These are phyloP conservation scores for Callyntrura sp. DNA, from an alignment of 2,888 invertebrate species.

Conservation along the genomic window DNA sequence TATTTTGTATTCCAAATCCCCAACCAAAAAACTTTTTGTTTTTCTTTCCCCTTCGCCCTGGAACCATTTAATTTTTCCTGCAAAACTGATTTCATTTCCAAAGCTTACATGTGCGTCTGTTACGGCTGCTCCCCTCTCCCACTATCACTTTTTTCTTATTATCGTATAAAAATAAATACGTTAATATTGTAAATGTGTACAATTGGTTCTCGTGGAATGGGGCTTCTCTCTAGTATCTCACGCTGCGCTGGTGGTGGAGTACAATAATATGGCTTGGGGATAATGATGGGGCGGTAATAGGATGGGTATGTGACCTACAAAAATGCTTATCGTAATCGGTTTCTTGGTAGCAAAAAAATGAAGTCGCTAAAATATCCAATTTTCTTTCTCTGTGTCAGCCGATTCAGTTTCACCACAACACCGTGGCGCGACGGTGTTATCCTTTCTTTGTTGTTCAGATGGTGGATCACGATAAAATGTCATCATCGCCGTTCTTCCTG, in stretches of 20 bases:
- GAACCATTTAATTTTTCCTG: slow-evolving; percentile 52
- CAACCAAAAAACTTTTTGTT: too few species aligned
- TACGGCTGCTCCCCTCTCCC: too few species aligned
- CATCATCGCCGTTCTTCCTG: not conserved
- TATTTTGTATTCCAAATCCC: not conserved
- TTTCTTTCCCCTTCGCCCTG: too few species aligned
- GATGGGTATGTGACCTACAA: slow-evolving; percentile 44
- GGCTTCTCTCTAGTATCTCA: too few species aligned
- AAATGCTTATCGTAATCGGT: not conserved
- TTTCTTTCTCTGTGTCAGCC: not conserved
- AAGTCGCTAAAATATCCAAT: not conserved
- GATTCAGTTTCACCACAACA: slow-evolving; percentile 33
- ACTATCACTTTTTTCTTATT: not conserved
- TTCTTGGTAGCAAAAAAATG: not conserved
- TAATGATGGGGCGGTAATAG: not conserved
- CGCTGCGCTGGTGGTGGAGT: not conserved
- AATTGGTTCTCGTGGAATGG: not conserved
- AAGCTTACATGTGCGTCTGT: too few species aligned
- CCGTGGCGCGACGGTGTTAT: too few species aligned
- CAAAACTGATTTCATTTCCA: not conserved
- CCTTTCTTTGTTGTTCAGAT: too few species aligned
- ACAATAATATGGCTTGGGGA: not conserved
- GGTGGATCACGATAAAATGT: slow-evolving; percentile 43
- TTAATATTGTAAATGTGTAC: not conserved
- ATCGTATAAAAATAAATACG: slow-evolving; percentile 28